phyloP scores from a whole-genome alignment of 2,113 vertebrate species.

The Suricata suricatta region DNA sequence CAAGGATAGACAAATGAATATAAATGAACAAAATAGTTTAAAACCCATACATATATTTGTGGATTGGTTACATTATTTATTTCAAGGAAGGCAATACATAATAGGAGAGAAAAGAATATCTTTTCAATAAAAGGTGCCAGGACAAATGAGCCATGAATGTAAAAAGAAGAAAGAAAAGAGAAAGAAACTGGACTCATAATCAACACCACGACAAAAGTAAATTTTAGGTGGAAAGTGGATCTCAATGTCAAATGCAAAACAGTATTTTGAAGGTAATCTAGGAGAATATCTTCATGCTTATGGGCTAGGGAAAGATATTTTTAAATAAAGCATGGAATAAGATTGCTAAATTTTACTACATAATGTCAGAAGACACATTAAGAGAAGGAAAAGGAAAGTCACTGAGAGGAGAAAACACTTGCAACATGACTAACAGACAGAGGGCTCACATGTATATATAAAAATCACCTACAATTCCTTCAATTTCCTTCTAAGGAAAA shows the following conservation, averaged over 20 bases:
- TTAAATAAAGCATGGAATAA: background rate
- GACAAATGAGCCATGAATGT: background rate
- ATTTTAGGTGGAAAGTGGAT: conserved; percentile 4
- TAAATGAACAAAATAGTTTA: background rate
- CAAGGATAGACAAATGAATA: background rate
- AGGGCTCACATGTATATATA: background rate
- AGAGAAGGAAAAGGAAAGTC: conserved; percentile 25
- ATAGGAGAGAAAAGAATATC: background rate
- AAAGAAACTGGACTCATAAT: background rate
- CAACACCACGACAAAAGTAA: background rate
- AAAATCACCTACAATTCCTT: background rate
- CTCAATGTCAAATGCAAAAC: background rate
- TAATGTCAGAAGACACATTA: background rate
- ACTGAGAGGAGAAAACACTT: background rate
- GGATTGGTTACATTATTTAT: background rate
- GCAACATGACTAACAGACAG: background rate
- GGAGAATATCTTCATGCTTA: background rate
- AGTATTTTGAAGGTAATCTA: background rate
- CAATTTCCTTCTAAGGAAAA: background rate
- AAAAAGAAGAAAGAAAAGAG: background rate
- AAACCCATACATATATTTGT: background rate
- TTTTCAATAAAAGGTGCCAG: background rate
- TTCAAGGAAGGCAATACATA: background rate
- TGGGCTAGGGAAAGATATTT: background rate
- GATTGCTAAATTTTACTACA: background rate